phyloP scores from a whole-genome alignment of 2,888 invertebrate species.

The Xanthorhoe designata region DNA sequence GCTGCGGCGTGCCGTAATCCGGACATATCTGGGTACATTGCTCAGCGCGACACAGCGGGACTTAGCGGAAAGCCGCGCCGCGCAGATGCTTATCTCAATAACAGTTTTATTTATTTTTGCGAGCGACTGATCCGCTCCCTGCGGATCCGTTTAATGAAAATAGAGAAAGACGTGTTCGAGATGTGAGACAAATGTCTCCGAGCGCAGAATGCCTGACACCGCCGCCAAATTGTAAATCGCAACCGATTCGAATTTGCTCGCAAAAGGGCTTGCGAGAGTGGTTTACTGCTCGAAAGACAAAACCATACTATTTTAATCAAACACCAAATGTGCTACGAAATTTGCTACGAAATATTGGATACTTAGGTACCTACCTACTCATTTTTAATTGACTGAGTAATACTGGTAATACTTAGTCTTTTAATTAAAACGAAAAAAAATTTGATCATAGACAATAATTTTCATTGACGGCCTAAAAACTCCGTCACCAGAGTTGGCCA shows the following conservation, averaged over 20 bases:
- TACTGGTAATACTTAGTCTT: too few species aligned
- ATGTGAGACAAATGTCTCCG: constrained; percentile 53
- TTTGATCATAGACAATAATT: neutral
- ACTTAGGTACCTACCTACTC: too few species aligned
- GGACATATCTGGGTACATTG: constrained; percentile 83
- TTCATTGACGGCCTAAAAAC: constrained; percentile 27
- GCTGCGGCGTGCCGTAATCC: constrained; percentile 76
- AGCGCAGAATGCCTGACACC: constrained; percentile 34
- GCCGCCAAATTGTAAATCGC: constrained; percentile 48
- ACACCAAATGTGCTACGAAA: constrained; percentile 4
- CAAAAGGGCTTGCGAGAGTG: constrained; percentile 6
- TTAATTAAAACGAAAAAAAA: too few species aligned
- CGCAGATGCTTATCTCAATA: constrained; percentile 85
- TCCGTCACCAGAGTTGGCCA: too few species aligned
- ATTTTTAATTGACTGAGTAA: neutral
- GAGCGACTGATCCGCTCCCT: constrained; percentile 79
- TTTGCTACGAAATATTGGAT: constrained; percentile 14
- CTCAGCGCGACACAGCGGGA: constrained; percentile 83
- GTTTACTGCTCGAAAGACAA: constrained; percentile 7
- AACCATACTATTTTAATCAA: neutral
- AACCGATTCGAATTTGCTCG: constrained; percentile 39
- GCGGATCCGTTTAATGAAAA: constrained; percentile 80
- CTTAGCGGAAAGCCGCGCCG: constrained; percentile 80
- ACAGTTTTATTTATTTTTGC: constrained; percentile 86
- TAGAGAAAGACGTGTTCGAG: constrained; percentile 66